A percentile compares a stretch with the other conserved stretches of the same genome.
phyloP scores from a whole-genome alignment of 1,140 invertebrate species.

The Cataglyphis hispanica region DNA sequence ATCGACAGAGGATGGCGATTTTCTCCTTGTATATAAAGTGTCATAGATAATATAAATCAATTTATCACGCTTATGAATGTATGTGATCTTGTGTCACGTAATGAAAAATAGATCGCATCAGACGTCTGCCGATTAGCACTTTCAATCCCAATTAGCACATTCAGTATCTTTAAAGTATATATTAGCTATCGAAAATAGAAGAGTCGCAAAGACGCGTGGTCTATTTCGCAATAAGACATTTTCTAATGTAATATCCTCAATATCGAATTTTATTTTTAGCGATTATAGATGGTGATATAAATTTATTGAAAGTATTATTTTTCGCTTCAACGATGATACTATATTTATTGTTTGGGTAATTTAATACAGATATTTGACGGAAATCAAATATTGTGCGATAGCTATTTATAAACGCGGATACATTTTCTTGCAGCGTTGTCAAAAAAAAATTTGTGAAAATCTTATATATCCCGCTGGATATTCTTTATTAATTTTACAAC shows the following conservation, averaged over 20 bases:
- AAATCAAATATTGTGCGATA: not conserved
- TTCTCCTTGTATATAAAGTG: not conserved
- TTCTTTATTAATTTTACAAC: conserved; percentile 78
- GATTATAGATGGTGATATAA: not conserved
- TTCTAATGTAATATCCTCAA: conserved; percentile 38
- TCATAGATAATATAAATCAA: conserved; percentile 27
- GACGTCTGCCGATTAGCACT: not conserved
- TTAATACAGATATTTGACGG: not conserved
- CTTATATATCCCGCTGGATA: conserved; percentile 6
- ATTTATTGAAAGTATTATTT: conserved; percentile 24
- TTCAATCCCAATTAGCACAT: not conserved
- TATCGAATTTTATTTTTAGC: not conserved
- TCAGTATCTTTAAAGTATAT: not conserved
- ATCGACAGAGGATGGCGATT: conserved; percentile 45
- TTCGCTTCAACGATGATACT: not conserved
- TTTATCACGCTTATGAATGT: not conserved
- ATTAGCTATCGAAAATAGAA: conserved; percentile 4
- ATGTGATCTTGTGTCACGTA: not conserved
- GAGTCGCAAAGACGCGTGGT: not conserved
- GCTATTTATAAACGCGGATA: not conserved
- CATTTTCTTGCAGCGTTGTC: not conserved
- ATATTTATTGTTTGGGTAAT: not conserved
- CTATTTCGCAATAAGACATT: not conserved
- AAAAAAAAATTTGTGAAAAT: not conserved
- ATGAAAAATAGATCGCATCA: conserved; percentile 26